A percentile compares a stretch with the other conserved stretches of the same genome.
Evolutionary conservation across 2,797 vertebrate species (phyloP).

Genomic region (Merluccius polli): DNA sequence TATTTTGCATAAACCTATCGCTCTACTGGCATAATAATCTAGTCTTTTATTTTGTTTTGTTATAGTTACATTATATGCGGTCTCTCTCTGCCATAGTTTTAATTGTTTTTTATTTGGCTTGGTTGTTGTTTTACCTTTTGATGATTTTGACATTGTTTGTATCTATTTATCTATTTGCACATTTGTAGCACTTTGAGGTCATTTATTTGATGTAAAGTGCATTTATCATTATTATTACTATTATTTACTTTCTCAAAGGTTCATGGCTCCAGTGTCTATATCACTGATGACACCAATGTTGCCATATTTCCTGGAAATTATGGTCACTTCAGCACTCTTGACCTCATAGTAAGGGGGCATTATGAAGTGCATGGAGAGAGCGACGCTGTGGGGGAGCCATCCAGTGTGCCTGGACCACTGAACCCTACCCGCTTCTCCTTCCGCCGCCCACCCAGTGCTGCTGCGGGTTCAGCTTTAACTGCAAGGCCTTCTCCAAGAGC

Average conservation of each 20-base stretch:
- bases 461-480: slow-evolving; percentile 8
- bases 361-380: slow-evolving; percentile 6
- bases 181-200: too few relatives aligned
- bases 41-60: too few relatives aligned
- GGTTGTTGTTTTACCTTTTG: too few relatives aligned
- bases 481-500: slow-evolving; percentile 11
- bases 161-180: too few relatives aligned
- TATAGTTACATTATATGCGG: too few relatives aligned
- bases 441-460: slow-evolving; percentile 4
- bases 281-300: slow-evolving; percentile 12
- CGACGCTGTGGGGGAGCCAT: background rate
- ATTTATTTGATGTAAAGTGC: too few relatives aligned
- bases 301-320: slow-evolving; percentile 1
- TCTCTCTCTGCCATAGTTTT: too few relatives aligned
- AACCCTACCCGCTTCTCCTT: slow-evolving; percentile 5
- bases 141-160: too few relatives aligned
- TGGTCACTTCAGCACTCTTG: slow-evolving; percentile 5
- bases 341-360: slow-evolving; percentile 9
- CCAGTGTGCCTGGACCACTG: background rate
- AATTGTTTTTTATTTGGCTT: too few relatives aligned
- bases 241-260: background rate
- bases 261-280: slow-evolving; percentile 3
- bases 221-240: too few relatives aligned
- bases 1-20: background rate
- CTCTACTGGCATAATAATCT: too few relatives aligned